Evolutionary conservation across 2,113 vertebrate genomes (phyloP).

Genomic region (Opisthocomus hoazin): DNA sequence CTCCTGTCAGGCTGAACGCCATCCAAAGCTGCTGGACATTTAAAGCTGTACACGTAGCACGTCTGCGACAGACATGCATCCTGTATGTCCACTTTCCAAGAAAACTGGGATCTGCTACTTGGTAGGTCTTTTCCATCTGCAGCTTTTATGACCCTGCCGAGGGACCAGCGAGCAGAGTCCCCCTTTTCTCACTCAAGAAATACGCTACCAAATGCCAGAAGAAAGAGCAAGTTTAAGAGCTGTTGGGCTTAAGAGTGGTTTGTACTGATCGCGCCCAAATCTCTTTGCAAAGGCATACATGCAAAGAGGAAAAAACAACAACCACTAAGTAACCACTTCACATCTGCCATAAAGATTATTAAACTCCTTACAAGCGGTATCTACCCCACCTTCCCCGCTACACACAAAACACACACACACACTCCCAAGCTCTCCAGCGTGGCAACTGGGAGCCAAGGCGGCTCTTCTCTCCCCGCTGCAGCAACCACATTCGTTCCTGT

Average conservation of each 20-base stretch:
- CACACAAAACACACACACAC: slow-evolving; percentile 46
- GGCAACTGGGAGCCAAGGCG: slow-evolving; percentile 5
- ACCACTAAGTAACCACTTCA: slow-evolving; percentile 61
- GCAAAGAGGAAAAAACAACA: slow-evolving; percentile 49
- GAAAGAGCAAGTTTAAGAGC: background rate
- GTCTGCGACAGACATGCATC: background rate
- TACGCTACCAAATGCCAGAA: background rate
- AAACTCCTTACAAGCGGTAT: slow-evolving; percentile 41
- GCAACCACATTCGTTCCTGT: slow-evolving; percentile 62
- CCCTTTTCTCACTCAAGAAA: background rate
- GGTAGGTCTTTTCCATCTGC: slow-evolving; percentile 45
- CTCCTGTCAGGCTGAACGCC: background rate
- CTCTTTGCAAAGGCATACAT: slow-evolving; percentile 14
- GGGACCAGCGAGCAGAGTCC: background rate
- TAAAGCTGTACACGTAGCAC: background rate
- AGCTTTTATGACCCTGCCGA: background rate
- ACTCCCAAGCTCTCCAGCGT: slow-evolving; percentile 29
- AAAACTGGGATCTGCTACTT: slow-evolving; percentile 6
- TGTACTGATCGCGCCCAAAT: background rate
- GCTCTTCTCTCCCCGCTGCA: slow-evolving; percentile 16
- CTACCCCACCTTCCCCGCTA: slow-evolving; percentile 38
- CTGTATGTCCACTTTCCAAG: slow-evolving; percentile 13
- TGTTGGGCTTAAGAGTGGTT: background rate
- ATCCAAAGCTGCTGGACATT: background rate
- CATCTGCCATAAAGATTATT: slow-evolving; percentile 52